These are phyloP conservation scores for Lucilia cuprina DNA, from an alignment of 1,140 invertebrate genomes.

Conservation along the genomic window DNA sequence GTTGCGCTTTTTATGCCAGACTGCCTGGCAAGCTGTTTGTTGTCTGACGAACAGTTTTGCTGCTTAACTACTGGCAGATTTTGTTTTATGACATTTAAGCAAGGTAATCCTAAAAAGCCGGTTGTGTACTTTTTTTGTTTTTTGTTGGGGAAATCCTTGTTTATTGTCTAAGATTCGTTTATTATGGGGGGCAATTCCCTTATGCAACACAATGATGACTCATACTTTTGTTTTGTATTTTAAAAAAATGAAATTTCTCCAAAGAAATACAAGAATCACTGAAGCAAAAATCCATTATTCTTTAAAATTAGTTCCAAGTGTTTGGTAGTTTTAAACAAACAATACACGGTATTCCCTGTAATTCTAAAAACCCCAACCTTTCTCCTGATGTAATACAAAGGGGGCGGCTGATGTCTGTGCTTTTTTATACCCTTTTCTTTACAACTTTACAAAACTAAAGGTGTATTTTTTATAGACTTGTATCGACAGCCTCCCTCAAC, in stretches of 20 bases:
- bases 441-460: not conserved
- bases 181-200: not conserved
- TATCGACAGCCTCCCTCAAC: not conserved
- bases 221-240: not conserved
- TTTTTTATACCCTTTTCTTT: not conserved
- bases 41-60: too few relatives aligned
- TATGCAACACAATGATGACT: constrained; percentile 12
- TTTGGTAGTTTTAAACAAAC: not conserved
- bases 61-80: not conserved
- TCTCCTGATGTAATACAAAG: not conserved
- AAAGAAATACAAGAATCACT: not conserved
- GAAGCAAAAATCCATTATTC: constrained; percentile 19
- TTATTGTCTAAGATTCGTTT: constrained; percentile 5
- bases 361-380: not conserved
- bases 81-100: not conserved
- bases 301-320: constrained; percentile 3
- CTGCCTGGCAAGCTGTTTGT: too few relatives aligned
- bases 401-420: not conserved
- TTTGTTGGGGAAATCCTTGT: constrained; percentile 13
- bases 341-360: not conserved
- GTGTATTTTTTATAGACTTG: not conserved
- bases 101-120: constrained; percentile 18
- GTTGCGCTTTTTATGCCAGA: constrained; percentile 28
- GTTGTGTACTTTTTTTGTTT: not conserved
- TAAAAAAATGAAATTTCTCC: not conserved